Base-by-base conservation (phyloP, 2,797 vertebrate species). In the Lutjanus campechanus region DNA sequence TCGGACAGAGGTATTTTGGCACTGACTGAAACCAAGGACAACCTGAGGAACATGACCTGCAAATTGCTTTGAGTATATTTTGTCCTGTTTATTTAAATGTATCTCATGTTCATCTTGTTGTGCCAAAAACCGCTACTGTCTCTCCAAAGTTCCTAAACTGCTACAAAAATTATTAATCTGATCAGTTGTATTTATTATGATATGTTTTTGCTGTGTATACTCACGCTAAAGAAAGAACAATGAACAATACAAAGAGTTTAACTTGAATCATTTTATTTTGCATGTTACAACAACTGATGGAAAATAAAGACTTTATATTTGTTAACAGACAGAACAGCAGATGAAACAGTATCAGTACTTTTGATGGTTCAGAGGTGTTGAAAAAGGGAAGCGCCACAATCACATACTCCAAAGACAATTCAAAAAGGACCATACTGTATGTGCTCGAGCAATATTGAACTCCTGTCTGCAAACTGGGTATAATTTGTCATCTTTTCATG, bases 1-100 rank as follows among this genome's bases (percentile, higher is more conserved):
- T 99, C 66, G 98, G 98, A 91, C 97, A 99, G 94, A 97, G 97
- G 93, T 99, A 99, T 82, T 99, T 99, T 86, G 98, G 98, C 83
- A 99, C 98, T 16, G 98, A 99, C 90, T 98, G 69, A 95, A 36
- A 83, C 20, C 0, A 1, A 82, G 64, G 79, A 84, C 82, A 65
- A 87, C 82, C 61, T 20, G 83, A 86, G 70, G 86, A 90, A 88
- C 82, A 82, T 74, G 77, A 86, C 55, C 73, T 56, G n/a, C 44
- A 49, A 53, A 72, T 63, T 56, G 64, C 64, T 77, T 82, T 41
- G 6, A 77, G 49, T 77, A 46, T 82, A 63, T 87, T 91, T 87
- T 81, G 50, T 86, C 36, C 59, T 59, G 50, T 76, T 89, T 77
- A 83, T 87, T 86, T 80, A 70, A 88, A 79, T 71, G 66, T 72